Evolutionary conservation across 1,140 invertebrate genomes (phyloP), one percentile per base, ranked within the genome.

Genomic region (Saccostrea glomerata): DNA sequence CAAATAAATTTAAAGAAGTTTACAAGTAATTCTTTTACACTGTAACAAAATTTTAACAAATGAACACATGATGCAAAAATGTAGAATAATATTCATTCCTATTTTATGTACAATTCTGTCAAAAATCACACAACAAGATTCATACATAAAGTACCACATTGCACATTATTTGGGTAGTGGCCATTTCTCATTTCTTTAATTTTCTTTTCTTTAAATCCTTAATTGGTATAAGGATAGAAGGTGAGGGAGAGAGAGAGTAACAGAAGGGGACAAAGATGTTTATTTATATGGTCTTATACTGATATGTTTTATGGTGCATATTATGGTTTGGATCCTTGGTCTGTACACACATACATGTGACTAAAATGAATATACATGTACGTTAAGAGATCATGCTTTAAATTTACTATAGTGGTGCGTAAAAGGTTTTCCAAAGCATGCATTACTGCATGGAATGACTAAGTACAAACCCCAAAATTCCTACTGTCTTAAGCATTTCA

Each of bases 401-500:
- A 30, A 30, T 30, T 11, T 25, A 77, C 9, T 77, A 77, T 36
- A 36, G 4, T 73, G 30, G 30, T 17, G 23, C 11, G 15, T 30
- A 11, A 17, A 60, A 25, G 70, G 70, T 15, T 15, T 77, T 77
- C 70, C 66, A 4, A 54, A 30, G 23, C 20, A 84, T 84, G 20
- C 20, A 84, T 23, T 54, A 55, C 7, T 84, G n/a, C 82, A 47
- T 84, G 82, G 12, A 40, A 54, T 13, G 5, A 54, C 15, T 40
- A 17, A 47, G 58, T 88, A 88, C 87, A 88, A 88, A 88, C 87
- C 87, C 87, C 83, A 83, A 88, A 5, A 85, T 23, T 36, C 85
- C 83, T 56, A 88, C 73, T 77, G 55, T 85, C 58, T 77, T 60
- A 30, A 88, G 73, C 87, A 88, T 88, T 73, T 84, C 66, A 87